Evolutionary conservation across 2,888 invertebrate genomes (phyloP).

Genomic region (Unio pictorum): DNA sequence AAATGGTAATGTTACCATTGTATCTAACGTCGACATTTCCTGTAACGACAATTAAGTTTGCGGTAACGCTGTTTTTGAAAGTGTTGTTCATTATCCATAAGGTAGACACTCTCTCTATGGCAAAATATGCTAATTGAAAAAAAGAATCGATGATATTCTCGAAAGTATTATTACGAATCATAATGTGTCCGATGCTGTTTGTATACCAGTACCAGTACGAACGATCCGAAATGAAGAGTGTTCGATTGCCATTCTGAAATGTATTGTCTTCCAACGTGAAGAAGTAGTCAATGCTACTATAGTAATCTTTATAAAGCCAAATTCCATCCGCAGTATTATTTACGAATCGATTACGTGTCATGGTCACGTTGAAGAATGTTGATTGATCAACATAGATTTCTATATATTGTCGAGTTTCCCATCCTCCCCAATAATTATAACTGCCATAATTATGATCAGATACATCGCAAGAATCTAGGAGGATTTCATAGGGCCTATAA

Average conservation of each 20-base stretch:
- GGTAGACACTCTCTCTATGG: neutral
- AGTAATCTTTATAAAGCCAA: neutral
- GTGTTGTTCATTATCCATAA: neutral
- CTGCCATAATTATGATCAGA: conserved; percentile 7
- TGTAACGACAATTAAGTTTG: neutral
- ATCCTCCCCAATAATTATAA: conserved; percentile 3
- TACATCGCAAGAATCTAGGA: conserved; percentile 5
- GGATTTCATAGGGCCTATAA: neutral
- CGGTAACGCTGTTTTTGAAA: neutral
- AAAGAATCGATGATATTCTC: neutral
- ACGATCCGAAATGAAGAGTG: neutral
- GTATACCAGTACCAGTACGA: neutral
- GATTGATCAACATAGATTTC: neutral
- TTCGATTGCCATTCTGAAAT: conserved; percentile 9
- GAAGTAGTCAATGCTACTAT: neutral
- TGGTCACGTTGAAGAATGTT: neutral
- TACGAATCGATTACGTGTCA: conserved; percentile 9
- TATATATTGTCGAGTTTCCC: conserved; percentile 1
- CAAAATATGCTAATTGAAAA: neutral
- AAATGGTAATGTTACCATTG: neutral
- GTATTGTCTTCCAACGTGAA: conserved; percentile 12
- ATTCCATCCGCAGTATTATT: conserved; percentile 15
- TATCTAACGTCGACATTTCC: neutral
- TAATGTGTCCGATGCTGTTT: neutral
- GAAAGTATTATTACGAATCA: conserved; percentile 4